Conservation (phyloP, 64 coral and sea anemone genomes). For the Catalaphyllia jardinei region DNA sequence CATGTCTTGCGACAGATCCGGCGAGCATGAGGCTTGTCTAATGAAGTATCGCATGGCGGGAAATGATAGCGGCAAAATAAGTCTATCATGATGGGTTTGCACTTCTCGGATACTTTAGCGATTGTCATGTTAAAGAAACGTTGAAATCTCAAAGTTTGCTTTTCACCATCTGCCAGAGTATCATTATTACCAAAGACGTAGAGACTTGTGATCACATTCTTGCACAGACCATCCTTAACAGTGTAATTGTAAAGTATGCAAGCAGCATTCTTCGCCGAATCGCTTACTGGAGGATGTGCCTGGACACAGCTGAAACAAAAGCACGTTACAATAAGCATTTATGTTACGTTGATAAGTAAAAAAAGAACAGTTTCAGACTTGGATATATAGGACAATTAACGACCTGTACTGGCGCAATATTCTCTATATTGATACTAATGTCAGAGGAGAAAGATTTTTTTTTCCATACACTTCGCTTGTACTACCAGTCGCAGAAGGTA, state of each 20-base stretch:
- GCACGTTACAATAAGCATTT: not conserved
- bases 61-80: constrained; percentile 22
- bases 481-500: no score
- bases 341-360: not conserved
- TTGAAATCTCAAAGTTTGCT: not conserved
- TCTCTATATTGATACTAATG: no score
- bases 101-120: not conserved
- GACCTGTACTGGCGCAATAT: not conserved
- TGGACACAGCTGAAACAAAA: not conserved
- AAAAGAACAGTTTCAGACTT: not conserved
- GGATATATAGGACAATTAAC: not conserved
- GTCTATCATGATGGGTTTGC: not conserved
- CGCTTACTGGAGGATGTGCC: not conserved
- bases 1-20: not conserved
- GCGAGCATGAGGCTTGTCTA: not conserved
- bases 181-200: constrained; percentile 6
- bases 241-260: constrained; percentile 7
- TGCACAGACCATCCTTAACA: not conserved
- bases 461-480: no score
- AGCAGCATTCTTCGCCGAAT: not conserved
- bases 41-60: not conserved
- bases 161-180: not conserved
- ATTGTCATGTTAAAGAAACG: not conserved
- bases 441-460: no score
- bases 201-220: not conserved